Percentiles rank a stretch among this genome's conserved stretches.
phyloP scores from a whole-genome alignment of 2,797 vertebrate species.

The Intellagama lesueurii region DNA sequence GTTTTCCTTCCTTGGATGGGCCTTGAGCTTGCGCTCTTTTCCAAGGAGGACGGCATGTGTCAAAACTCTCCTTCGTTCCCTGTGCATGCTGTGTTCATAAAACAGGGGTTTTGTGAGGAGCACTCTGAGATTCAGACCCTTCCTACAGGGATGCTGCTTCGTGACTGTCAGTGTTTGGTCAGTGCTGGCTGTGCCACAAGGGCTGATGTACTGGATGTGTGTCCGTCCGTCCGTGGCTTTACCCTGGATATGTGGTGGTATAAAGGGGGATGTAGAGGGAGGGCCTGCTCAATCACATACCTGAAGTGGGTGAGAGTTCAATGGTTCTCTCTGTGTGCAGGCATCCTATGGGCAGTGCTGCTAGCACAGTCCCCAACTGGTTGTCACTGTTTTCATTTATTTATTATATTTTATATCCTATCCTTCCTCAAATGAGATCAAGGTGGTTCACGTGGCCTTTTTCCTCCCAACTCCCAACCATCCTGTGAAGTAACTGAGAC shows the following conservation, averaged over 20 bases:
- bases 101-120: neutral
- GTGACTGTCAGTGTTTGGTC: neutral
- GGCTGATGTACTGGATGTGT: neutral
- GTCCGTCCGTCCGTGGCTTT: neutral
- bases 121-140: neutral
- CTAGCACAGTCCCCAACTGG: neutral
- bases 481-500: no score
- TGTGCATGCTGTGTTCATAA: neutral
- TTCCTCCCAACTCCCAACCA: no score
- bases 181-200: neutral
- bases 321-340: neutral
- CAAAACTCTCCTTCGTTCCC: neutral
- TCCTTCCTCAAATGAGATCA: no score
- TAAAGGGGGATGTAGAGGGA: neutral
- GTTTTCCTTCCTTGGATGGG: neutral
- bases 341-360: neutral
- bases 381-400: neutral
- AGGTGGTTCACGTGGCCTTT: no score
- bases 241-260: neutral
- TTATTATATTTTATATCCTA: neutral
- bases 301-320: neutral
- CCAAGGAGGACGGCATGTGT: neutral
- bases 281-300: neutral
- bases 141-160: neutral
- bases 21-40: neutral